Evolutionary conservation across 2,888 invertebrate species (phyloP).

Genomic region (Lepidonotus clava): DNA sequence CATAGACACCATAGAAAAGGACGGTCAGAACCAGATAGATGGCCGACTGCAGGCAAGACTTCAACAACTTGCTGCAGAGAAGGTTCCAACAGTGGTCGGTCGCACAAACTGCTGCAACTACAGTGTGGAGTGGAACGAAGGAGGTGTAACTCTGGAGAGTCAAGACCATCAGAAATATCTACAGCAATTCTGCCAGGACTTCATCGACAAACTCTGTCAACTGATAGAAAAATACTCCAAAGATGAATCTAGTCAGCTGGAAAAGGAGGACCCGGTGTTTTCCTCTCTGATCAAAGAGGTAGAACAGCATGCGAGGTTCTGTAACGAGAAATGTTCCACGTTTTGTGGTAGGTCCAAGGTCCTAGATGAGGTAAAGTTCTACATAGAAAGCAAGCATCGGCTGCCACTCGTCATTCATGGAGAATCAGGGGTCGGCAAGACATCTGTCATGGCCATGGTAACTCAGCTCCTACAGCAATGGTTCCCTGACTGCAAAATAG

Average conservation of each 20-base stretch:
- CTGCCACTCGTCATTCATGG: slow-evolving; percentile 61
- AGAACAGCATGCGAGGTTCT: slow-evolving; percentile 63
- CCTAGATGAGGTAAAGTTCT: slow-evolving; percentile 53
- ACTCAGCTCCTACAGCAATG: slow-evolving; percentile 46
- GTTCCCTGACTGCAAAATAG: slow-evolving; percentile 58
- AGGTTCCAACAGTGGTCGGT: slow-evolving; percentile 34
- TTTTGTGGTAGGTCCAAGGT: slow-evolving; percentile 64
- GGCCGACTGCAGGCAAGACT: neutral
- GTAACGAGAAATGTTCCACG: slow-evolving; percentile 56
- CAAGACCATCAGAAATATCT: slow-evolving; percentile 56
- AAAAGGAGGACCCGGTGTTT: neutral
- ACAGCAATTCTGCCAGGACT: slow-evolving; percentile 58
- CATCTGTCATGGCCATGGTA: slow-evolving; percentile 60
- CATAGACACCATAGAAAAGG: slow-evolving; percentile 51
- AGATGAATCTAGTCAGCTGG: neutral
- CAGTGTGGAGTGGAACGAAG: slow-evolving; percentile 55
- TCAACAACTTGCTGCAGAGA: slow-evolving; percentile 7
- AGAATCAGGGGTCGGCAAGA: slow-evolving; percentile 66
- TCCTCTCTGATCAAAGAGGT: slow-evolving; percentile 52
- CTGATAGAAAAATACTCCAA: neutral
- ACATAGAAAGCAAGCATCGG: neutral
- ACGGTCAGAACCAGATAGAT: slow-evolving; percentile 26
- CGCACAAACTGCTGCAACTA: slow-evolving; percentile 47
- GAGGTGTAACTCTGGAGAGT: slow-evolving; percentile 49
- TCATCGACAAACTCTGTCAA: slow-evolving; percentile 24